Conservation (phyloP, 30 jellyfish, hydroid and myxozoan genomes). For the Sanderia malayensis region DNA sequence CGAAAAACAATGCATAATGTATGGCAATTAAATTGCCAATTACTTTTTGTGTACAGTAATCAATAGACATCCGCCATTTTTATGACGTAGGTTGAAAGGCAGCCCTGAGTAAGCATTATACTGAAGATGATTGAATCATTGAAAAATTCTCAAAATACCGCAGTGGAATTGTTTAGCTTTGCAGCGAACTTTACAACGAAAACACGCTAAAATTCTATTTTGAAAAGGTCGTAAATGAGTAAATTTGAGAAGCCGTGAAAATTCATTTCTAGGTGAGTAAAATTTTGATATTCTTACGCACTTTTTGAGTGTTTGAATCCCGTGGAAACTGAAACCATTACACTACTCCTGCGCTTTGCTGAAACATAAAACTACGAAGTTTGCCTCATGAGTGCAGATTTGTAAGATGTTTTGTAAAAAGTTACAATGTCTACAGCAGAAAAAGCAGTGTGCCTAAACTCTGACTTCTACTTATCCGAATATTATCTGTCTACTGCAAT, state of each 20-base stretch:
- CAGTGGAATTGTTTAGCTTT: neutral
- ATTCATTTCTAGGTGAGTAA: neutral
- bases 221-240: neutral
- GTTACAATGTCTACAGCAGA: too few species aligned
- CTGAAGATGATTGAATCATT: slow-evolving; percentile 7
- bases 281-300: neutral
- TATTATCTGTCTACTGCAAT: too few species aligned
- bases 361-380: too few species aligned
- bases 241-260: neutral
- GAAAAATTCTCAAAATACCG: slow-evolving; percentile 5
- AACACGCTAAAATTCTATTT: neutral
- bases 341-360: too few species aligned
- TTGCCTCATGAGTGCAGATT: too few species aligned
- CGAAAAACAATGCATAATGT: too few species aligned
- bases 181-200: neutral
- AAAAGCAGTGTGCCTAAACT: too few species aligned
- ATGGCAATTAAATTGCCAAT: too few species aligned
- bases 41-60: too few species aligned
- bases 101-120: neutral
- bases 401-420: too few species aligned
- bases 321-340: neutral
- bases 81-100: neutral
- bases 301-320: neutral
- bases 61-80: slow-evolving; percentile 10
- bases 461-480: too few species aligned